These are phyloP conservation scores for Eonycteris spelaea DNA, from an alignment of 2,113 vertebrate genomes.

Conservation along the genomic window DNA sequence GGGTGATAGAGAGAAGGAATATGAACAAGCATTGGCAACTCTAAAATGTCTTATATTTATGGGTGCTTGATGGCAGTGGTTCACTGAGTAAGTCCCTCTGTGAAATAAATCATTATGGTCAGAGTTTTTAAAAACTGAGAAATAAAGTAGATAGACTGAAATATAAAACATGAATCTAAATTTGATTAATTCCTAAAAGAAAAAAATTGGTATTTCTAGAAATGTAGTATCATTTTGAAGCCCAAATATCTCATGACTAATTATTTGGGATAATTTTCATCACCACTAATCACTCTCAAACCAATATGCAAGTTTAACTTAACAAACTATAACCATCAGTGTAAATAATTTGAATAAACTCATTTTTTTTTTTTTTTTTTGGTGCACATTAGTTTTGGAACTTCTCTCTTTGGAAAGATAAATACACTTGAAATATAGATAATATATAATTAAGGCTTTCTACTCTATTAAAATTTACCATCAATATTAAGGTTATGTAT, in stretches of 20 bases:
- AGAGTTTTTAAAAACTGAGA: not conserved
- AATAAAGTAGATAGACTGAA: not conserved
- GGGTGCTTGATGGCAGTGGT: not conserved
- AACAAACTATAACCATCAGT: not conserved
- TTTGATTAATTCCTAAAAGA: not conserved
- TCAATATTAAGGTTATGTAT: not conserved
- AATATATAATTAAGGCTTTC: not conserved
- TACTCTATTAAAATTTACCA: not conserved
- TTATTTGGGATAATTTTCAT: not conserved
- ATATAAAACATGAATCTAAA: not conserved
- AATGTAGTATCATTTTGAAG: not conserved
- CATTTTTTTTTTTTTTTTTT: not conserved
- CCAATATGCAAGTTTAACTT: not conserved
- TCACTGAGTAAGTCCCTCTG: not conserved
- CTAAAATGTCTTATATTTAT: not conserved
- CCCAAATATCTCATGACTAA: not conserved
- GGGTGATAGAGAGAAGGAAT: not conserved
- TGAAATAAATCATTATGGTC: not conserved
- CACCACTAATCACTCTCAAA: not conserved
- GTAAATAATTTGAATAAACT: not conserved
- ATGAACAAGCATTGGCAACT: not conserved
- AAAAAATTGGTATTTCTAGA: not conserved
- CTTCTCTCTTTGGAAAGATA: not conserved
- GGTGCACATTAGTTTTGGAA: not conserved
- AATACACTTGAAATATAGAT: not conserved